phyloP scores from a whole-genome alignment of 2,888 invertebrate genomes.

The Cosmia pyralina region DNA sequence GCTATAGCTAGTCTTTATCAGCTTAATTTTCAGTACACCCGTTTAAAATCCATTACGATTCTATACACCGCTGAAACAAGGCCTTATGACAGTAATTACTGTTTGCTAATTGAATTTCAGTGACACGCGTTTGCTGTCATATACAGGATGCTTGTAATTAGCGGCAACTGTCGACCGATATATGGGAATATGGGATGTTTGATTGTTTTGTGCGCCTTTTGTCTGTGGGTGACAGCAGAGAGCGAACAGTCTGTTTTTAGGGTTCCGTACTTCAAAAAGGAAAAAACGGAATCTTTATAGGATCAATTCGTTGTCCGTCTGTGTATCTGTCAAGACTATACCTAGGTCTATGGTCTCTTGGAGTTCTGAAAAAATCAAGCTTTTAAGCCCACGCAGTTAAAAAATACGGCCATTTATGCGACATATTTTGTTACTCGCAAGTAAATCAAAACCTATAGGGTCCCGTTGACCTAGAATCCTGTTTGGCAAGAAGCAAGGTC shows the following conservation, averaged over 20 bases:
- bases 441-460: too few species aligned
- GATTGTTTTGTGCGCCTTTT: conserved; percentile 34
- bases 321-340: too few species aligned
- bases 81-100: conserved; percentile 69
- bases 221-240: not conserved
- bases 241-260: not conserved
- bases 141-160: conserved; percentile 56
- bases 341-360: too few species aligned
- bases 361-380: too few species aligned
- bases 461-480: too few species aligned
- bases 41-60: conserved; percentile 53
- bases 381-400: too few species aligned
- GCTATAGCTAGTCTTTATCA: not conserved
- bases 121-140: conserved; percentile 58
- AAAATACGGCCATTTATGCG: too few species aligned
- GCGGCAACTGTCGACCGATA: conserved; percentile 39
- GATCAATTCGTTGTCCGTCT: too few species aligned
- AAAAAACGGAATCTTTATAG: too few species aligned
- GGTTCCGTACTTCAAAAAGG: too few species aligned
- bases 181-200: conserved; percentile 20
- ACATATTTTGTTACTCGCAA: too few species aligned
- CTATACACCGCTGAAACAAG: conserved; percentile 56
- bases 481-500: too few species aligned
- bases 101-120: conserved; percentile 74
- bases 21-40: conserved; percentile 11